These are phyloP conservation scores for Volucella inanis DNA, from an alignment of 2,888 invertebrate genomes.

Conservation along the genomic window DNA sequence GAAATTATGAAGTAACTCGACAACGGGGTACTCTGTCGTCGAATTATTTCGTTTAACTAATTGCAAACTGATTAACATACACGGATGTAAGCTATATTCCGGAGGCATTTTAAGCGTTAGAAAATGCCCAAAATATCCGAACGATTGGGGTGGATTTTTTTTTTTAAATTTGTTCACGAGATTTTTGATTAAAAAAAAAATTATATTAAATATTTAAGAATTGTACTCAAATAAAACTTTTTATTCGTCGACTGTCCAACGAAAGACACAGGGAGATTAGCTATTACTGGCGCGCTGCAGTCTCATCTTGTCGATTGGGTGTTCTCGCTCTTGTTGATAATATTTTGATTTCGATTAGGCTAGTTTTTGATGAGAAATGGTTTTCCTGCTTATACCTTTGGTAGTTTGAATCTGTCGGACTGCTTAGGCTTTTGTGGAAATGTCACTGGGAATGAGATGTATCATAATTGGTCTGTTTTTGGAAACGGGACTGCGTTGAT, in stretches of 20 bases:
- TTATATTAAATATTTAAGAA: conserved; percentile 7
- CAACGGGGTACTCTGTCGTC: conserved; percentile 18
- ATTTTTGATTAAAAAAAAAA: conserved; percentile 23
- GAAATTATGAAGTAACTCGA: conserved; percentile 5
- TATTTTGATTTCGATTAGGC: conserved; percentile 58
- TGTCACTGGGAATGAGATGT: conserved; percentile 19
- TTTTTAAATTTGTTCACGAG: conserved; percentile 37
- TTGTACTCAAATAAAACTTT: conserved; percentile 48
- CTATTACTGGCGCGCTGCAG: conserved; percentile 58
- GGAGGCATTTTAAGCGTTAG: conserved; percentile 54
- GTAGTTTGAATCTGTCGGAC: not conserved
- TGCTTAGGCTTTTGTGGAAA: conserved; percentile 10
- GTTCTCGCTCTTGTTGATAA: conserved; percentile 66
- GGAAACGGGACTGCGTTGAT: conserved; percentile 15
- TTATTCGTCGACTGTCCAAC: conserved; percentile 56
- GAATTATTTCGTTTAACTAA: conserved; percentile 50
- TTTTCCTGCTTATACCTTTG: conserved; percentile 7
- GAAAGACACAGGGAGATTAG: conserved; percentile 68
- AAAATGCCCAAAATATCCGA: conserved; percentile 61
- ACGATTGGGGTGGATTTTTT: conserved; percentile 29
- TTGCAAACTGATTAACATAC: conserved; percentile 64
- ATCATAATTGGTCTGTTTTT: not conserved
- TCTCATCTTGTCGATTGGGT: conserved; percentile 59
- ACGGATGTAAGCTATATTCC: conserved; percentile 65
- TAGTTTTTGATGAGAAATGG: not conserved